Evolutionary conservation across 2,888 invertebrate species (phyloP), one percentile per base, ranked within the genome.

Genomic region (Himalopsyche anomala): DNA sequence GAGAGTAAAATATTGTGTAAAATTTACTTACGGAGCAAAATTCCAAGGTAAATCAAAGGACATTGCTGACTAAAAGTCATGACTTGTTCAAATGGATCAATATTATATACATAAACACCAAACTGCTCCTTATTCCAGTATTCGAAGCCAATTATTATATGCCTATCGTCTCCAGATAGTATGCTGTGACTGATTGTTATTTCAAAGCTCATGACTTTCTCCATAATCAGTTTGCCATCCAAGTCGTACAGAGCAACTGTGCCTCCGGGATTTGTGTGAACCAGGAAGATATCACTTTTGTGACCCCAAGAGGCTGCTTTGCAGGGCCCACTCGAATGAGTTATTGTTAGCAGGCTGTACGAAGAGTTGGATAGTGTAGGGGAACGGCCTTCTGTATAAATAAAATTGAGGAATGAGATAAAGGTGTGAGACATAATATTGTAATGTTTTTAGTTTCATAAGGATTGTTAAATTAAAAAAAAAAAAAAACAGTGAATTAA

Each of bases 241-340:
- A 15, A 81, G 17, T 81, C 81, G 17, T 81, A 81, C 15, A 81
- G 54, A 81, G 19, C 19, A 3, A 81, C 15, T 4, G 81, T 11
- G 36, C 54, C 54, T 15, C 81, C 81, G 15, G 81, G 81, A 42
- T 81, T 81, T n/a, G 81, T 81, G 12, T 81, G 81, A 17, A 81
- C 81, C 36, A 81, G 28, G 12, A 81, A 54, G 15, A 81, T 81
- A 36, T 81, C 54, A 3, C 11, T 38, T 4, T 36, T 83, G 74
- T 83, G n/a, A 1, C 83, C 83, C 83, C 83, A 83, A 28, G 38
- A 69, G 6, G 12, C 83, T 9, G n/a, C 62, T 11, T 17, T 28
- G 45, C 83, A 83, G 0, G n/a, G 40, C 5, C 74, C 83, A 40
- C 38, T 74, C 15, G 74, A 36, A 15, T 74, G 74, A 15, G 36